Base-by-base conservation (phyloP, 2,113 vertebrate genomes). In the Gymnogyps californianus region DNA sequence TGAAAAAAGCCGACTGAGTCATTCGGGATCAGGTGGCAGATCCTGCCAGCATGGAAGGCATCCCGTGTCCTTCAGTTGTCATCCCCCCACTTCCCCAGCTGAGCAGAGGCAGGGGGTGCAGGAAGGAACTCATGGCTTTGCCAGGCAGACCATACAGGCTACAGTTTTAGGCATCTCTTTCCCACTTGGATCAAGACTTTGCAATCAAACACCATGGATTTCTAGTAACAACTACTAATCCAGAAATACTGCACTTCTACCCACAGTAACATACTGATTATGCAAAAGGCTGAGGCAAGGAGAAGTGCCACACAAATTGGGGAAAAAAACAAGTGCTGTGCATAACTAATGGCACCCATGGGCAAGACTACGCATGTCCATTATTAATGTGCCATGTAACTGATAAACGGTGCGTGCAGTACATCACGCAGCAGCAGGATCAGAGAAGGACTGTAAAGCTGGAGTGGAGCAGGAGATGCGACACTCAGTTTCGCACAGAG, bases 61-160 rank as follows among this genome's bases (percentile, higher is more conserved):
- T 36, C 62, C 26, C 1, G 0, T 55, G 22, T 64, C 44, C 54
- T 52, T 72, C 58, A 58, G n/a, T 13, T 3, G 0, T 44, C n/a
- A 65, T 55, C 9, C 5, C 14, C 18, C 19, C 4, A 8, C 28
- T 28, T 55, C 32, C 24, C 47, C 44, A 46, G 44, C 34, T 38
- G 18, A 58, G 66, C 18, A 29, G 40, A 75, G 14, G 38, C 47
- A 52, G 18, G 3, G 22, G 22, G 11, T 40, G 59, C n/a, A 42
- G 36, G 40, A 86, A 16, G 34, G 57, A 70, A 59, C 26, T 58
- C 34, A 22, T 1, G 0, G 29, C n/a, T 83, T 79, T 83, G 26
- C 55, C 42, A 79, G n/a, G 18, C 21, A 79, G 44, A 47, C 10
- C 2, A 5, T 22, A 47, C 21, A 70, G n/a, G n/a, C 24, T 80